Conservation (phyloP, 2,888 invertebrate genomes). For the Taphrorychus bicolor region DNA sequence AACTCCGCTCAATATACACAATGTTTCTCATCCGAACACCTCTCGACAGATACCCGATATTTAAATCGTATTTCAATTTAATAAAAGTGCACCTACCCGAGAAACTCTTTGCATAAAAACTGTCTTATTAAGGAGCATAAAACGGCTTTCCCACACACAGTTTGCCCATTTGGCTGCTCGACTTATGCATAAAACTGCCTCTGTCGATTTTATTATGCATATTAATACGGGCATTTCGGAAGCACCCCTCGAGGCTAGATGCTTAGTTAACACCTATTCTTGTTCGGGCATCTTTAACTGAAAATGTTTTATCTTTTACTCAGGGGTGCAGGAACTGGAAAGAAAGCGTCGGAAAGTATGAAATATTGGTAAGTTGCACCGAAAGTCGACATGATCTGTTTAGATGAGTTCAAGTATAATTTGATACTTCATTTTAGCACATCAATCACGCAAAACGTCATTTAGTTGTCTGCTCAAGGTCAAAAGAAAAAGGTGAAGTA, state of each 20-base stretch:
- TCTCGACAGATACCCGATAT: constrained; percentile 28
- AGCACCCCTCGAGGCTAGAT: constrained; percentile 29
- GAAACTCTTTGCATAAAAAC: constrained; percentile 31
- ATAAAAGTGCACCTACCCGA: constrained; percentile 24
- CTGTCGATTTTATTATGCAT: constrained; percentile 30
- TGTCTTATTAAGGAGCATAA: constrained; percentile 27
- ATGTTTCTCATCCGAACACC: constrained; percentile 10
- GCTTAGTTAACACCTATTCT: constrained; percentile 37
- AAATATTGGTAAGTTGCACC: too few relatives aligned
- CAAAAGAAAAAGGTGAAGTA: too few relatives aligned
- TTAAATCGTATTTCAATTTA: constrained; percentile 27
- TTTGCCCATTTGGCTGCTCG: constrained; percentile 31
- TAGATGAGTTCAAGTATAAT: too few relatives aligned
- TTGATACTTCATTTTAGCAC: too few relatives aligned
- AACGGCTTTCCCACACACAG: constrained; percentile 30
- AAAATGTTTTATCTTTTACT: too few relatives aligned
- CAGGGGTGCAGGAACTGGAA: too few relatives aligned
- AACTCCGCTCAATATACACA: not conserved
- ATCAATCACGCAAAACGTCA: too few relatives aligned
- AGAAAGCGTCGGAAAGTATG: too few relatives aligned
- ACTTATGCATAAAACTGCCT: constrained; percentile 33
- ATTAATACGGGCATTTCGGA: constrained; percentile 28
- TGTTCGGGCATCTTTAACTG: constrained; percentile 19
- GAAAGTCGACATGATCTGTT: too few relatives aligned
- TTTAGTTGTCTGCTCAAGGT: too few relatives aligned